A percentile compares a stretch with the other conserved stretches of the same genome.
Evolutionary conservation across 2,113 vertebrate genomes (phyloP).

Genomic region (Cichladusa arquata): DNA sequence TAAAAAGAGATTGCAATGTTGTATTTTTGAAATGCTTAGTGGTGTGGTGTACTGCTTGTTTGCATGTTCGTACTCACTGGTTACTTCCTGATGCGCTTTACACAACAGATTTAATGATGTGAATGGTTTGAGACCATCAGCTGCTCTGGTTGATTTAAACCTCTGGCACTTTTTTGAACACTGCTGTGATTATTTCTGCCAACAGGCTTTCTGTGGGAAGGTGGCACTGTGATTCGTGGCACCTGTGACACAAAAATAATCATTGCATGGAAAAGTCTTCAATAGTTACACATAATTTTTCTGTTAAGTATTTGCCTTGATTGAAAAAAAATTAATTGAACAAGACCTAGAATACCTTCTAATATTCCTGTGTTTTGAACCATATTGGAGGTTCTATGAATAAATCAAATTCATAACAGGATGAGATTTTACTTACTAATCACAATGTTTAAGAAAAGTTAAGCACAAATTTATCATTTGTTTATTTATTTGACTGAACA

Average conservation of each 20-base stretch:
- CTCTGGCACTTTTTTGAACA: slow-evolving; percentile 51
- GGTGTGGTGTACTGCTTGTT: slow-evolving; percentile 37
- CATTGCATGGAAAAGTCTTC: slow-evolving; percentile 52
- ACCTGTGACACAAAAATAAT: not conserved
- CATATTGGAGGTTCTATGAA: not conserved
- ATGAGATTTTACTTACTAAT: not conserved
- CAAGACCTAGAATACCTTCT: not conserved
- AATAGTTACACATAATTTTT: slow-evolving; percentile 1
- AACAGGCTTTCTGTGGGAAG: slow-evolving; percentile 36
- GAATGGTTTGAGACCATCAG: slow-evolving; percentile 43
- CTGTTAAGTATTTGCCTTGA: slow-evolving; percentile 34
- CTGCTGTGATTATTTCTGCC: slow-evolving; percentile 52
- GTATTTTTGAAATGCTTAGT: not conserved
- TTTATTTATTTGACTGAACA: slow-evolving; percentile 27
- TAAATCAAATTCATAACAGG: not conserved
- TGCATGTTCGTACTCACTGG: slow-evolving; percentile 60
- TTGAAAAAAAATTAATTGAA: not conserved
- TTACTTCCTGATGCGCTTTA: slow-evolving; percentile 45
- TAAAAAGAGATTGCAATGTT: not conserved
- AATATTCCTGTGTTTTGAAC: slow-evolving; percentile 3
- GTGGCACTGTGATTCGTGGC: slow-evolving; percentile 54
- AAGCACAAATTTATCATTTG: not conserved
- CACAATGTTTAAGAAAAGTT: not conserved
- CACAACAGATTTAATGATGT: slow-evolving; percentile 41
- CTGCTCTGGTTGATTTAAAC: slow-evolving; percentile 58